Evolutionary conservation across 2,888 invertebrate genomes (phyloP), one percentile per base, ranked within the genome.

Genomic region (Drosophila ezoana): DNA sequence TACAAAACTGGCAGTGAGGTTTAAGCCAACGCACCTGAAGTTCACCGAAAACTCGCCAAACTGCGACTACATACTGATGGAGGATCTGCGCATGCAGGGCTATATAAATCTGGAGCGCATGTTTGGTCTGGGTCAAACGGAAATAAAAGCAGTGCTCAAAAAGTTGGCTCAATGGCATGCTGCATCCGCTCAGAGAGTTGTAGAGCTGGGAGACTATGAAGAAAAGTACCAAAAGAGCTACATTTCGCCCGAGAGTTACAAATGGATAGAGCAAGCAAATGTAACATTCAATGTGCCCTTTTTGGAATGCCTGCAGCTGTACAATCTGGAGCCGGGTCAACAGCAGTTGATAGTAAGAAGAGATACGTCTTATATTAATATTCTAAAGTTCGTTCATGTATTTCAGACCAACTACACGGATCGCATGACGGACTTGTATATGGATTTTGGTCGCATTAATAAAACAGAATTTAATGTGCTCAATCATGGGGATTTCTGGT

Each of bases 401-500:
- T 44, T 8, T 60, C 45, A 89, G 89, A 75, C 65, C 44, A 71
- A 79, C 18, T 76, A 87, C 18, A 76, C 72, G 1, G 58, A 76
- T 3, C 56, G 64, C 4, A 20, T 81, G 18, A 78, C 78, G 1
- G 87, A 90, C 9, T 52, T 84, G 28, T 76, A 79, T 20, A 67
- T 85, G 43, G 70, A 88, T 4, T 68, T 77, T 16, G 82, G 79
- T 1, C 59, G 40, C 5, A 43, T 79, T 3, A 72, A 89, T 59
- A 63, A 61, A 1, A 33, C 61, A 4, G 78, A 83, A 0, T 85
- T 90, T 20, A 87, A 78, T 63, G 91, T 90, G 1, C 56, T 90
- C 0, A 87, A 85, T 72, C 90, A 90, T 45, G 90, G 91, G 0
- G 91, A 92, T 69, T 90, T 90, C 54, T 91, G 92, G 92, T 85